A percentile compares a stretch with the other conserved stretches of the same genome.
Conservation (phyloP, 2,113 vertebrate genomes). For the Pimephales promelas region DNA sequence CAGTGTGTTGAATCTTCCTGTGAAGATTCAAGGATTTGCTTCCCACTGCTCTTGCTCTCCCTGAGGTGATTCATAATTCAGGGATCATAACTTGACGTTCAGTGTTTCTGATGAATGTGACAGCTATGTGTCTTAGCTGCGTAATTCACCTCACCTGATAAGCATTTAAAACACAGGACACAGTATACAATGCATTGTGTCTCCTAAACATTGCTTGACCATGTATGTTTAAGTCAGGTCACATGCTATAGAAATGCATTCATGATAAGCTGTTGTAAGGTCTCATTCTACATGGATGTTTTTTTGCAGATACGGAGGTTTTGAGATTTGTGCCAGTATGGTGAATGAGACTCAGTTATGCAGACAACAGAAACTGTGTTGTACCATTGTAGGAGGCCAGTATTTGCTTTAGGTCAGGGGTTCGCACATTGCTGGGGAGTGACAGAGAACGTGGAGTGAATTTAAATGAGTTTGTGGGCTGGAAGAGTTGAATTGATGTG, state of each 20-base stretch:
- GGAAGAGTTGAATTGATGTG: constrained; percentile 31
- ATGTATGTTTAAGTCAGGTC: not conserved
- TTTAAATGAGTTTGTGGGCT: constrained; percentile 44
- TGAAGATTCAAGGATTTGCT: constrained; percentile 4
- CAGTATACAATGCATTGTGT: constrained; percentile 20
- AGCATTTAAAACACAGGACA: constrained; percentile 34
- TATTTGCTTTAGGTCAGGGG: constrained; percentile 16
- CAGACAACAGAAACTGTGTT: not conserved
- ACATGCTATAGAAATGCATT: not conserved
- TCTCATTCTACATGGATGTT: not conserved
- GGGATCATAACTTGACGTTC: constrained; percentile 23
- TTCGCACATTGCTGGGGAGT: constrained; percentile 22
- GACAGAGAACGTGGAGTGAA: constrained; percentile 16
- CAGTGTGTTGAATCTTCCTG: not conserved
- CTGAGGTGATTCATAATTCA: constrained; percentile 40
- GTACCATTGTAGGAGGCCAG: constrained; percentile 11
- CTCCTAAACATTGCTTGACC: constrained; percentile 4
- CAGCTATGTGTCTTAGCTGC: not conserved
- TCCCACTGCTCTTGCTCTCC: constrained; percentile 1
- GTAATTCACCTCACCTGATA: constrained; percentile 35
- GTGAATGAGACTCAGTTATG: not conserved
- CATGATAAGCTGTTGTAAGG: not conserved
- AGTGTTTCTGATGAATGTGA: constrained; percentile 27
- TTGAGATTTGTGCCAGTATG: not conserved
- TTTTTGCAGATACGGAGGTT: not conserved